These are phyloP conservation scores for Diaperis boleti DNA, from an alignment of 2,888 invertebrate genomes.

Conservation along the genomic window DNA sequence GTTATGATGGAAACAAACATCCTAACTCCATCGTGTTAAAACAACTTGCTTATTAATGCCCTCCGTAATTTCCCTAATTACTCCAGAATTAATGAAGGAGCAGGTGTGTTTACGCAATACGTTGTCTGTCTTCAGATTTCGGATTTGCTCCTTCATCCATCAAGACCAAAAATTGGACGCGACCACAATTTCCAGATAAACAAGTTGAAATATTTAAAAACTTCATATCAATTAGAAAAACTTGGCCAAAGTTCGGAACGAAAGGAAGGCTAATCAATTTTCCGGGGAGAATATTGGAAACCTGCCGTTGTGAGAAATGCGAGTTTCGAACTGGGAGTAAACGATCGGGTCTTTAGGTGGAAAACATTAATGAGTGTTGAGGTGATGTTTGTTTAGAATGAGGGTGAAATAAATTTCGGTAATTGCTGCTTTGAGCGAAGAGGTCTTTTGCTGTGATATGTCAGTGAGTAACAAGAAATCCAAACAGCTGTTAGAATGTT, in stretches of 20 bases:
- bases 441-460: no score
- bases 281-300: conserved; percentile 44
- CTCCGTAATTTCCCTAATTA: conserved; percentile 34
- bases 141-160: background rate
- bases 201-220: conserved; percentile 48
- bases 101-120: conserved; percentile 34
- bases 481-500: no score
- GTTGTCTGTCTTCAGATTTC: conserved; percentile 1
- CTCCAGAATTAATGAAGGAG: conserved; percentile 36
- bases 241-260: no score
- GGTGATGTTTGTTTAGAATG: conserved; percentile 43
- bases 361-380: conserved; percentile 44
- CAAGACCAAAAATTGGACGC: background rate
- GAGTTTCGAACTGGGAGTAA: conserved; percentile 45
- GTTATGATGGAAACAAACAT: no score
- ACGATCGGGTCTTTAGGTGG: conserved; percentile 44
- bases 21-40: no score
- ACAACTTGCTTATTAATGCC: conserved; percentile 31
- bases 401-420: no score
- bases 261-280: conserved; percentile 48
- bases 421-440: no score
- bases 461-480: no score
- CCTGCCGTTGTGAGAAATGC: conserved; percentile 45
- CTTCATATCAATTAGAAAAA: no score
- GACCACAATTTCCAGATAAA: conserved; percentile 35